Percentiles rank a stretch among this genome's conserved stretches.
phyloP scores from a whole-genome alignment of 2,888 invertebrate species.

The Synergus japonicus region DNA sequence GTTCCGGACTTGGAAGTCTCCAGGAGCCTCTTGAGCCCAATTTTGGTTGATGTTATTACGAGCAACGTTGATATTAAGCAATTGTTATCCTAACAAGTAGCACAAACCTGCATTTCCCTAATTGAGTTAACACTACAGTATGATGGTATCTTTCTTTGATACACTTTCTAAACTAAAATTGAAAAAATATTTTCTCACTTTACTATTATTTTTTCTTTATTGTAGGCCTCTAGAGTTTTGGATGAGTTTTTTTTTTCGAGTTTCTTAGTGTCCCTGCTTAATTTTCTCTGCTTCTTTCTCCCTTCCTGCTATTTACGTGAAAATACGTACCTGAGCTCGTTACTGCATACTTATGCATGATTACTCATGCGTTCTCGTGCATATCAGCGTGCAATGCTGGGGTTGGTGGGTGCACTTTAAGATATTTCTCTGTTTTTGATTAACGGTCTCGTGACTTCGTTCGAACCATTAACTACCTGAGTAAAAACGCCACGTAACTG shows the following conservation, averaged over 20 bases:
- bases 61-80: constrained; percentile 2
- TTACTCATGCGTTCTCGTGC: constrained; percentile 14
- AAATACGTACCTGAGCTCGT: background rate
- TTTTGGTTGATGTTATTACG: background rate
- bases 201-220: too few relatives aligned
- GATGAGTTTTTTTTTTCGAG: background rate
- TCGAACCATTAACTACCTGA: background rate
- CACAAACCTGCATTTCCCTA: background rate
- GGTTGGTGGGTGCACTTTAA: constrained; percentile 12
- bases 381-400: constrained; percentile 3
- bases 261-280: background rate
- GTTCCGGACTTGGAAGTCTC: background rate
- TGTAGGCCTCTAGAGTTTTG: background rate
- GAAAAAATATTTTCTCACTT: background rate
- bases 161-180: background rate
- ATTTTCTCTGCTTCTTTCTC: background rate
- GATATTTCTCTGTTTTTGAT: constrained; percentile 10
- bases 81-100: constrained; percentile 13
- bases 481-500: background rate
- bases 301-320: background rate
- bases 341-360: constrained; percentile 8
- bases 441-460: constrained; percentile 21
- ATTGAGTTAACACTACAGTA: background rate
- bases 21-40: background rate
- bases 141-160: background rate